Conservation (phyloP, 2,113 vertebrate genomes). For the Cariama cristata region DNA sequence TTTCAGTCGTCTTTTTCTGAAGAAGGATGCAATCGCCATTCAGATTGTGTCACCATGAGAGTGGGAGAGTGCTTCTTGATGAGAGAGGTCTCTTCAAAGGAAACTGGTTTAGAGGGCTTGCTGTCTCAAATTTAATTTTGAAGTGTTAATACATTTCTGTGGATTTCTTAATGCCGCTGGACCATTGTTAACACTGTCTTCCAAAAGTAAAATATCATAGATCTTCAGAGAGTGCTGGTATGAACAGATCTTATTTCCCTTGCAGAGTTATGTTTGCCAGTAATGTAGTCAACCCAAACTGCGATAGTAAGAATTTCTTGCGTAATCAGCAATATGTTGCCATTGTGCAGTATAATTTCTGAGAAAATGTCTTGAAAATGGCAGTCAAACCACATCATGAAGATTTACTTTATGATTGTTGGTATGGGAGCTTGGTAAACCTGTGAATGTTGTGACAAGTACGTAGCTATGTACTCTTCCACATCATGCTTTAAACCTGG, state of each 20-base stretch:
- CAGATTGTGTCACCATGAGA: neutral
- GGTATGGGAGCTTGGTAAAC: neutral
- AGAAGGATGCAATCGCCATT: neutral
- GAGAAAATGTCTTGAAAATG: slow-evolving; percentile 8
- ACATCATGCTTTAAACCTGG: neutral
- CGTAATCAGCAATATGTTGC: neutral
- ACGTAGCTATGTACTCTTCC: neutral
- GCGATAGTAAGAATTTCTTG: neutral
- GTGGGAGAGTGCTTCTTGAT: neutral
- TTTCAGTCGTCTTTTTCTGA: neutral
- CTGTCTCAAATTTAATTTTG: neutral
- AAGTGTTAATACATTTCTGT: neutral
- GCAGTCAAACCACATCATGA: neutral
- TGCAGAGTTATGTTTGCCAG: neutral
- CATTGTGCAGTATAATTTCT: neutral
- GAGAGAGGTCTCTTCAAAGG: neutral
- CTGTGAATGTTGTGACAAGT: neutral
- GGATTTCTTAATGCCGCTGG: neutral
- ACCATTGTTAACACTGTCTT: neutral
- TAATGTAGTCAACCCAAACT: neutral
- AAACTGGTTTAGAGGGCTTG: neutral
- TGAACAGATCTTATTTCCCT: too few species aligned
- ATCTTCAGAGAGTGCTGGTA: neutral
- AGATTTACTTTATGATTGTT: slow-evolving; percentile 18
- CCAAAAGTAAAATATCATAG: neutral